phyloP scores from a whole-genome alignment of 2,797 vertebrate genomes.

The Champsocephalus esox region DNA sequence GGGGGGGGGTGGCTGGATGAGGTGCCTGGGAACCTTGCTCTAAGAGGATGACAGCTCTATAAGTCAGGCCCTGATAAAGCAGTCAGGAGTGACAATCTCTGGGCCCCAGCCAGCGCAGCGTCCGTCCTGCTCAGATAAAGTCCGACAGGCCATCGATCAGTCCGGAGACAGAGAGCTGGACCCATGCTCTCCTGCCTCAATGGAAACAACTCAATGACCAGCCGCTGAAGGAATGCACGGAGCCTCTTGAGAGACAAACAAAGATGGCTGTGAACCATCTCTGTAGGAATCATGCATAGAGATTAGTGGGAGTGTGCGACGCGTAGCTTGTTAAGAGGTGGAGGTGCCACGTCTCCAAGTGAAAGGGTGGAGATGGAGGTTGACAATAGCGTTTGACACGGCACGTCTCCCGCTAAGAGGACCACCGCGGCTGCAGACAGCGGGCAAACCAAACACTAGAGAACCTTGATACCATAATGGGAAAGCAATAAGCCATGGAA shows the following conservation, averaged over 20 bases:
- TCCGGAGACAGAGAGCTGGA: conserved; percentile 64
- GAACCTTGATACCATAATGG: conserved; percentile 46
- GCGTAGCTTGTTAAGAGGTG: conserved; percentile 56
- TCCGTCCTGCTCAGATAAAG: conserved; percentile 83
- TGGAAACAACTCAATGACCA: conserved; percentile 68
- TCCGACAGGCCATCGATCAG: conserved; percentile 83
- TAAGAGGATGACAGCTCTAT: conserved; percentile 80
- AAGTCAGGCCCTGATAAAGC: conserved; percentile 80
- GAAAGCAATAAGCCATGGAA: conserved; percentile 63
- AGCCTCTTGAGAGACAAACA: conserved; percentile 68
- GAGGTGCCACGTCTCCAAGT: conserved; percentile 58
- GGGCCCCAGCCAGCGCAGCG: conserved; percentile 73
- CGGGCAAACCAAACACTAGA: conserved; percentile 39
- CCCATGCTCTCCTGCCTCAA: conserved; percentile 62
- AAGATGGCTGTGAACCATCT: conserved; percentile 63
- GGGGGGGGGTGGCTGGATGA: conserved; percentile 47
- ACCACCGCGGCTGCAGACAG: conserved; percentile 70
- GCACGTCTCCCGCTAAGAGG: conserved; percentile 42
- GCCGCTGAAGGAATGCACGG: conserved; percentile 71
- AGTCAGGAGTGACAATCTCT: conserved; percentile 79
- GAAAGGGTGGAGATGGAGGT: conserved; percentile 52
- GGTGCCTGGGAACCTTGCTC: conserved; percentile 75
- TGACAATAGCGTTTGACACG: conserved; percentile 63
- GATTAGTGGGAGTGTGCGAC: conserved; percentile 66
- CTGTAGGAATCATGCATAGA: conserved; percentile 58